phyloP scores from a whole-genome alignment of 2,888 invertebrate species.

The Brenthis hecate region DNA sequence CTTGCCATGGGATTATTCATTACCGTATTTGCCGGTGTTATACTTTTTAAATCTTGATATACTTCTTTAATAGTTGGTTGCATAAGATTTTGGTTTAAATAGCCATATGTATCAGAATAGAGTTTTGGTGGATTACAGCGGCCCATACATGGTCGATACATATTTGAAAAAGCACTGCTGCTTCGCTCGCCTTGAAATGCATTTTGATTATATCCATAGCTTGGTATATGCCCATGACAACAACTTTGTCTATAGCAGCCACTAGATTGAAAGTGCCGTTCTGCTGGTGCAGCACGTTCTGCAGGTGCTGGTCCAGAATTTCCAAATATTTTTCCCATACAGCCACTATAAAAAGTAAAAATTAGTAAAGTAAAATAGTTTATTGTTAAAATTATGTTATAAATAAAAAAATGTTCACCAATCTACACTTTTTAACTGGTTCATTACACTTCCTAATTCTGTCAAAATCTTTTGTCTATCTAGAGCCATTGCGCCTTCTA shows the following conservation, averaged over 20 bases:
- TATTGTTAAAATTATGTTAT: not conserved
- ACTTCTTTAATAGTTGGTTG: constrained; percentile 71
- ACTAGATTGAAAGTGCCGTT: constrained; percentile 42
- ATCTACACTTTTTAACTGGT: constrained; percentile 72
- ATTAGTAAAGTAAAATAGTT: too few relatives aligned
- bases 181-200: constrained; percentile 52
- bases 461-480: constrained; percentile 70
- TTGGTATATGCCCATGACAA: constrained; percentile 48
- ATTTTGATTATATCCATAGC: constrained; percentile 45
- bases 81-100: constrained; percentile 67
- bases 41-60: constrained; percentile 64
- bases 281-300: constrained; percentile 24
- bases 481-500: constrained; percentile 58
- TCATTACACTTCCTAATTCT: constrained; percentile 74
- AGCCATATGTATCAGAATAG: constrained; percentile 67
- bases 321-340: constrained; percentile 72
- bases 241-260: constrained; percentile 52
- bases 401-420: constrained; percentile 55
- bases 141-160: constrained; percentile 51
- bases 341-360: constrained; percentile 61
- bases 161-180: constrained; percentile 33
- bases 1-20: constrained; percentile 58
- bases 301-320: constrained; percentile 50
- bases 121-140: constrained; percentile 62
- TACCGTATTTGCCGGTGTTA: constrained; percentile 64